These are phyloP conservation scores for Rhopalosiphum padi DNA, from an alignment of 1,140 invertebrate species.

Conservation along the genomic window DNA sequence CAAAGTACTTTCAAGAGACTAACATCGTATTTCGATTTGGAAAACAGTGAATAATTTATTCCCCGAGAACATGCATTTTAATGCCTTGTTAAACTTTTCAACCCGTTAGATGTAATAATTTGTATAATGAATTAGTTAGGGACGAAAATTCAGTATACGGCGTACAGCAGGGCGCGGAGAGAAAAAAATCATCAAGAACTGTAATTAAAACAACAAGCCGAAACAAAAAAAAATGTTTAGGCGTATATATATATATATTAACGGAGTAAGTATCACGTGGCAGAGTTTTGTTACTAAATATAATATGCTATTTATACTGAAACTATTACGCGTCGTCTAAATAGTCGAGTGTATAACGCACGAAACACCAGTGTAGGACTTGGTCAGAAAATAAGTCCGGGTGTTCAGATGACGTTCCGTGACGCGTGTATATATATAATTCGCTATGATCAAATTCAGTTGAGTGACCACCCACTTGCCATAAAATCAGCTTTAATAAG, in stretches of 20 bases:
- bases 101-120: conserved; percentile 1
- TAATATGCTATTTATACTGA: background rate
- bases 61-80: conserved; percentile 8
- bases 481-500: background rate
- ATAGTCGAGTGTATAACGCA: background rate
- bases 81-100: conserved; percentile 39
- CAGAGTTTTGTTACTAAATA: background rate
- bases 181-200: background rate
- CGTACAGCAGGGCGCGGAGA: background rate
- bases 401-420: background rate
- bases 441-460: background rate
- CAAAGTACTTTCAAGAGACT: conserved; percentile 17
- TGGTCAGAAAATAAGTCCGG: background rate
- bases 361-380: no score
- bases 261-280: background rate
- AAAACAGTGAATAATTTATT: conserved; percentile 28
- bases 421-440: background rate
- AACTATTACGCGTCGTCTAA: background rate
- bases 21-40: background rate
- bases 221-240: background rate
- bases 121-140: conserved; percentile 13
- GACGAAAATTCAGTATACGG: background rate
- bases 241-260: background rate
- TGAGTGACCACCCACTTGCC: background rate
- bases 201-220: background rate